Evolutionary conservation across 1,140 invertebrate species (phyloP).

Genomic region (Microplitis demolitor): DNA sequence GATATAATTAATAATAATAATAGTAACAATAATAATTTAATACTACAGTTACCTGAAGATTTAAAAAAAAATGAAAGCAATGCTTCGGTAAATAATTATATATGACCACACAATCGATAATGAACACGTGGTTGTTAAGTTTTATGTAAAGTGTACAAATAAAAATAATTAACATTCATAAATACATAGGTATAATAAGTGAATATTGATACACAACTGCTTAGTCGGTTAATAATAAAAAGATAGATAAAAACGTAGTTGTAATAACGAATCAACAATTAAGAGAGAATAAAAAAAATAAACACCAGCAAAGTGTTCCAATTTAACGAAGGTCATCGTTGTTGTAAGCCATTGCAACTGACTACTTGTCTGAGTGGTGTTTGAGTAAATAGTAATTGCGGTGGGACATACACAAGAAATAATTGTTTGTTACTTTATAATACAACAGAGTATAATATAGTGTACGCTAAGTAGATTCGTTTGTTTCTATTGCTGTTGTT

Average conservation of each 20-base stretch:
- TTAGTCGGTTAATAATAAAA: background rate
- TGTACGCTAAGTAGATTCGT: background rate
- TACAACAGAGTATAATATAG: too few relatives aligned
- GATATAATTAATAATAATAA: background rate
- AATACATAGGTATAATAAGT: background rate
- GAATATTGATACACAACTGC: background rate
- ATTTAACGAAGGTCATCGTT: constrained; percentile 12
- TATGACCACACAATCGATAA: background rate
- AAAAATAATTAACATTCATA: constrained; percentile 4
- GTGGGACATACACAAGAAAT: background rate
- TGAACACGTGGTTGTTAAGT: background rate
- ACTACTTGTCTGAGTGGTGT: background rate
- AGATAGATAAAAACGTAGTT: background rate
- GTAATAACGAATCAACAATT: background rate
- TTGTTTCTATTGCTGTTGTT: background rate
- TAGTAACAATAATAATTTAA: constrained; percentile 7
- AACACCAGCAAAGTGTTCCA: constrained; percentile 24
- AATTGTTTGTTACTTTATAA: too few relatives aligned
- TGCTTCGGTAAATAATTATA: constrained; percentile 5
- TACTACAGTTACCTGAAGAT: constrained; percentile 30
- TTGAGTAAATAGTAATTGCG: background rate
- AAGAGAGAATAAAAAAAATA: constrained; percentile 10
- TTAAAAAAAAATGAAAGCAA: background rate
- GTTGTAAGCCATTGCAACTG: constrained; percentile 6
- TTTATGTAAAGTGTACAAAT: constrained; percentile 22